These are phyloP conservation scores for Grantiella picta DNA, from an alignment of 2,113 vertebrate species.

Conservation along the genomic window DNA sequence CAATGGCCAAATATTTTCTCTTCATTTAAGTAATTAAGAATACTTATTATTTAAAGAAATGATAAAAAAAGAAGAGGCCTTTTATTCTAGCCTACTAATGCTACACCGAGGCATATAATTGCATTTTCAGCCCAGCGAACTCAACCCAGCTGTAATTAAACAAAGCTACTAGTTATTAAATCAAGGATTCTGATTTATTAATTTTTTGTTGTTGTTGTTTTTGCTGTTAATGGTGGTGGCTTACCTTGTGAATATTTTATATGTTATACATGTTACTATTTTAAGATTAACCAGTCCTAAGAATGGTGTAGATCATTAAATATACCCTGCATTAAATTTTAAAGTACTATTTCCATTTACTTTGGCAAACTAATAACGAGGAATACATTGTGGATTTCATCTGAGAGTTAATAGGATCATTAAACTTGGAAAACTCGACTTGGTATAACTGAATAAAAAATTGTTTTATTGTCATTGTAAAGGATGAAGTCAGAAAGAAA, in stretches of 20 bases:
- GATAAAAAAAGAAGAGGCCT: background rate
- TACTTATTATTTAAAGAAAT: background rate
- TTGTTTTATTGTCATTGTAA: conserved; percentile 26
- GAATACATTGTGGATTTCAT: conserved; percentile 19
- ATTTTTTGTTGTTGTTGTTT: background rate
- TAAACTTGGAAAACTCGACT: background rate
- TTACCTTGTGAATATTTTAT: background rate
- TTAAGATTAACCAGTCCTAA: conserved; percentile 23
- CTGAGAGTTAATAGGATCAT: conserved; percentile 31
- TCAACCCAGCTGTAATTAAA: background rate
- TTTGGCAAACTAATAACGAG: conserved; percentile 38
- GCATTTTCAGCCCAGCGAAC: background rate
- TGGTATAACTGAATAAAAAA: conserved; percentile 17
- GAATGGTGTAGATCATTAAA: conserved; percentile 3
- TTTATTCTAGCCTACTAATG: background rate
- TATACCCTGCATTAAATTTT: conserved; percentile 7
- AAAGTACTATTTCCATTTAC: conserved; percentile 40
- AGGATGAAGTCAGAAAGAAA: conserved; percentile 16
- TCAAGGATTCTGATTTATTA: background rate
- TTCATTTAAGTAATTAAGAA: too few relatives aligned
- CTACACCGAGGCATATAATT: background rate
- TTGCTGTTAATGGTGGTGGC: background rate
- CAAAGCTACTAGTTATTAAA: conserved; percentile 11
- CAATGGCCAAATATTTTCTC: background rate
- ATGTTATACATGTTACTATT: background rate